Evolutionary conservation across 2,797 vertebrate genomes (phyloP).

Genomic region (Leptodactylus fallax): DNA sequence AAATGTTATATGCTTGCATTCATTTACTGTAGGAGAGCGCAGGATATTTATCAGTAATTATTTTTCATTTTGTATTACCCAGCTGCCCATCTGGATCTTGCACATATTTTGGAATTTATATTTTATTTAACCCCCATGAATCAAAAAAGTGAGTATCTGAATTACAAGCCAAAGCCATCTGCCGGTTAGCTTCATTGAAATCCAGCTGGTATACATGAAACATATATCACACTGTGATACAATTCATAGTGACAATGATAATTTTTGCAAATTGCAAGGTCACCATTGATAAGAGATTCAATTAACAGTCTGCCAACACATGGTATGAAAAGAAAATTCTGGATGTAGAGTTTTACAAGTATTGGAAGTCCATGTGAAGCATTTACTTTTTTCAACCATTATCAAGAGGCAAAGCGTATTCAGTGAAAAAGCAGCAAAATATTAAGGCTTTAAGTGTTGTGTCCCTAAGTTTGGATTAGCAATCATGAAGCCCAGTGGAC

Average conservation of each 20-base stretch:
- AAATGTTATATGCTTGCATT: neutral
- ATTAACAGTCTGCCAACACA: conserved; percentile 22
- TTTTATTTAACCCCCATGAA: conserved; percentile 37
- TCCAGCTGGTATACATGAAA: conserved; percentile 41
- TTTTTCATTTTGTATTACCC: conserved; percentile 13
- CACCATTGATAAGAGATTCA: conserved; percentile 29
- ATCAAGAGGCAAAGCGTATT: neutral
- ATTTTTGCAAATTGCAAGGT: conserved; percentile 40
- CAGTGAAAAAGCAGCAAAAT: conserved; percentile 16
- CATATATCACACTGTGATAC: conserved; percentile 36
- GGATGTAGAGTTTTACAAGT: neutral
- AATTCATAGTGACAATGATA: conserved; percentile 38
- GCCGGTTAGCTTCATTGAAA: neutral
- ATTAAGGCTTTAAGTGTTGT: conserved; percentile 11
- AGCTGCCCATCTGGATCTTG: conserved; percentile 21
- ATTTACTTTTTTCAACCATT: neutral
- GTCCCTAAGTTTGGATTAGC: conserved; percentile 22
- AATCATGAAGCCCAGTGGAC: conserved; percentile 40
- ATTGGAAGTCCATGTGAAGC: neutral
- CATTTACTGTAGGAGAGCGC: neutral
- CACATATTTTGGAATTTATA: conserved; percentile 22
- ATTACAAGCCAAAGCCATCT: conserved; percentile 31
- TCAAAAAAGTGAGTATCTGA: conserved; percentile 4
- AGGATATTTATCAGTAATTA: neutral
- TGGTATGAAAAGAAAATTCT: conserved; percentile 1